Percentiles rank a stretch among this genome's conserved stretches.
phyloP scores from a whole-genome alignment of 2,888 invertebrate species.

The Caenorhabditis sinica region DNA sequence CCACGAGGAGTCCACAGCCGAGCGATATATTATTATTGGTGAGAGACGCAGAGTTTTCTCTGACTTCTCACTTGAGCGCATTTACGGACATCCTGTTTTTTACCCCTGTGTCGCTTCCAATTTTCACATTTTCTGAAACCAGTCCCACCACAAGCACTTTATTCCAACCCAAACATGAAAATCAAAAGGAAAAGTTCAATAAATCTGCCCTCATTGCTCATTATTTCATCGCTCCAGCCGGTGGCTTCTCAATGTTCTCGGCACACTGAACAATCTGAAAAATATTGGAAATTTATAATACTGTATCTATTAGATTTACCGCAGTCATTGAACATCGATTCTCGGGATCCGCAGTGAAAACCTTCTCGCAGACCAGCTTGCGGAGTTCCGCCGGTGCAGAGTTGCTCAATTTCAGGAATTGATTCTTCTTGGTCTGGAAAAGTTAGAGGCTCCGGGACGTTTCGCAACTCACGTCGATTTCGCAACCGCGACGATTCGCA shows the following conservation, averaged over 20 bases:
- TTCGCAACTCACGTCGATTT: too few species aligned
- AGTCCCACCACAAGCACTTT: too few species aligned
- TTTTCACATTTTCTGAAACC: too few species aligned
- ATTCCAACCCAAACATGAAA: too few species aligned
- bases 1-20: too few species aligned
- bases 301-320: conserved; percentile 1
- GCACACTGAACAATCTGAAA: conserved; percentile 46
- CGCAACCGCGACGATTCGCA: too few species aligned
- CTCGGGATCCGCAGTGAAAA: conserved; percentile 61
- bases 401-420: conserved; percentile 49
- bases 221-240: conserved; percentile 26
- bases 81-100: too few species aligned
- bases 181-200: not conserved
- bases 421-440: conserved; percentile 49
- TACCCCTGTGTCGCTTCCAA: too few species aligned
- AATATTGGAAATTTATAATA: not conserved
- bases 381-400: conserved; percentile 45
- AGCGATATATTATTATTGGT: too few species aligned
- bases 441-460: too few species aligned
- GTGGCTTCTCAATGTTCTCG: conserved; percentile 48
- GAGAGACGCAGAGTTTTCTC: too few species aligned
- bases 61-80: too few species aligned
- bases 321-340: conserved; percentile 59
- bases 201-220: not conserved
- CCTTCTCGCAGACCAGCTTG: conserved; percentile 41